Base-by-base conservation (phyloP, 2,888 invertebrate species). In the Hedya salicella region DNA sequence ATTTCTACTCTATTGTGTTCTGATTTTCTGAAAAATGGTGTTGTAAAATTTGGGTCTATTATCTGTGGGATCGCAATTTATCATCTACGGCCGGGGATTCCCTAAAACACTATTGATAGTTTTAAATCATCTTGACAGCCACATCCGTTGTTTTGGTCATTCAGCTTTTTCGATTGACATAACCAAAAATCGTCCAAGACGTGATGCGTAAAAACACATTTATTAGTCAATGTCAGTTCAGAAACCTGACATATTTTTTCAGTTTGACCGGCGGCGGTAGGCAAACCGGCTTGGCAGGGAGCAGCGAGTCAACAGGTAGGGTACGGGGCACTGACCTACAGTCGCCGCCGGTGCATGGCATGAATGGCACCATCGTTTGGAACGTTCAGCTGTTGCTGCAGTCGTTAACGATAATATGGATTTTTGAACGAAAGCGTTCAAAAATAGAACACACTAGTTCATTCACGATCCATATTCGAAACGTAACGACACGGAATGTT, bases 311-410 rank as follows among this genome's bases (percentile, higher is more conserved):
- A 90, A 91, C 91, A 91, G 91, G 91, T 89, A 89, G 85, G 83
- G 82, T 80, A 82, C 80, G 83, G 91, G 91, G 89, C 91, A 91
- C 83, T 91, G 91, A 91, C 91, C 91, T 85, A 89, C 82, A 84
- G 82, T 76, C 80, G 79, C 25, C 25, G 25, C 73, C 81, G 78
- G 73, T 78, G 83, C 84, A 83, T 79, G 73, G 76, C 77, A 87
- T 89, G 86, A 89, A 90, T 90, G 89, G 80, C 80, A 83, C 73
- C 72, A 73, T 72, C 71, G 68, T 62, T 67, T 53, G 65, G 71
- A 74, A 67, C 75, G 75, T 82, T 80, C 82, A 82, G 81, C 85
- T 82, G 78, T 61, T 49, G 62, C 63, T 69, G 73, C 71, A 71
- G 70, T 71, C 73, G 72, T 77, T 79, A 80, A 79, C 78, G 72